phyloP scores from a whole-genome alignment of 2,888 invertebrate species.

The Trachelus troglodyta region DNA sequence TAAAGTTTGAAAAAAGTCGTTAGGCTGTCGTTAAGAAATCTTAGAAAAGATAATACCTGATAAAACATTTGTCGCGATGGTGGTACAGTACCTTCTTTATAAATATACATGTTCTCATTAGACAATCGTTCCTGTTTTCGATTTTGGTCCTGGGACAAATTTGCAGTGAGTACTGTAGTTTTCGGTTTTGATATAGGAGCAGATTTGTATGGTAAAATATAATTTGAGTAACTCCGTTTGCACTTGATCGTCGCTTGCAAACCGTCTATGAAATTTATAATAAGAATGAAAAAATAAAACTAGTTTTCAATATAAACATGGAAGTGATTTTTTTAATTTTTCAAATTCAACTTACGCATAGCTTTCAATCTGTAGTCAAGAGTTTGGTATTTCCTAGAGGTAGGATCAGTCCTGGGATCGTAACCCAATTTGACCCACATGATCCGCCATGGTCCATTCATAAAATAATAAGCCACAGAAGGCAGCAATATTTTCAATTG shows the following conservation, averaged over 20 bases:
- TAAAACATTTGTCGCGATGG: conserved; percentile 90
- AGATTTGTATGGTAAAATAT: conserved; percentile 66
- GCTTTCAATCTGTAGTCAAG: conserved; percentile 83
- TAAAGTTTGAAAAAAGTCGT: not conserved
- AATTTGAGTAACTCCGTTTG: conserved; percentile 68
- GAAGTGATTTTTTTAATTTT: not conserved
- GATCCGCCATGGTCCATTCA: conserved; percentile 92
- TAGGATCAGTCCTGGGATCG: conserved; percentile 86
- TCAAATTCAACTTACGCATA: conserved; percentile 67
- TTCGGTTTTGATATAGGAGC: conserved; percentile 64
- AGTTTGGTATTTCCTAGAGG: conserved; percentile 86
- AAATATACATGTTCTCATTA: conserved; percentile 70
- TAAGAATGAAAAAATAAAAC: conserved; percentile 1
- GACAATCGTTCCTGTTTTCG: conserved; percentile 52
- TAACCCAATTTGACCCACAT: conserved; percentile 93
- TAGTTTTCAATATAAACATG: not conserved
- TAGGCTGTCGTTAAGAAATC: not conserved
- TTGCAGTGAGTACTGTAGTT: conserved; percentile 52
- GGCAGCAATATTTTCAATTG: conserved; percentile 84
- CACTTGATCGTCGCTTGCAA: conserved; percentile 68
- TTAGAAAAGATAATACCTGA: conserved; percentile 70
- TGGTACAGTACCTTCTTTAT: conserved; percentile 80
- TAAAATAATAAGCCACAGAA: conserved; percentile 85
- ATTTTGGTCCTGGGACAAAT: conserved; percentile 49
- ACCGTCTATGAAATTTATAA: conserved; percentile 61